phyloP scores from a whole-genome alignment of 2,888 invertebrate genomes.

The Rhaphigaster nebulosa region DNA sequence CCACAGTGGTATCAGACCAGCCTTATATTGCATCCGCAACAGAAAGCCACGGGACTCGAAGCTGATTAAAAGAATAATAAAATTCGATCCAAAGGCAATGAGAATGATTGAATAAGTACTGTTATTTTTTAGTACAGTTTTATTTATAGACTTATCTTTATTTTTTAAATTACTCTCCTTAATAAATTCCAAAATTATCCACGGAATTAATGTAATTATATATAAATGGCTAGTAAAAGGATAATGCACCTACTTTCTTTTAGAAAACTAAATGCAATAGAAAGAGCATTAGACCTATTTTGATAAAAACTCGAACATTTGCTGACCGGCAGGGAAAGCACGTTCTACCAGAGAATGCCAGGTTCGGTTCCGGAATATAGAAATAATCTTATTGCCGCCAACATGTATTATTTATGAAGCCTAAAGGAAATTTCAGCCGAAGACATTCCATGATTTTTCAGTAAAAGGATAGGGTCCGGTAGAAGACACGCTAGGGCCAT shows the following conservation, averaged over 20 bases:
- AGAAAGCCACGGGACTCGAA: too few relatives aligned
- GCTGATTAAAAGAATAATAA: too few relatives aligned
- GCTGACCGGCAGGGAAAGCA: conserved; percentile 11
- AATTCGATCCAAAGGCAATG: too few relatives aligned
- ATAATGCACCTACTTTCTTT: not conserved
- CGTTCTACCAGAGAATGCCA: not conserved
- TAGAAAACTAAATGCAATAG: conserved; percentile 1
- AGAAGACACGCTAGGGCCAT: conserved; percentile 42
- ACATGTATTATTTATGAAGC: conserved; percentile 49
- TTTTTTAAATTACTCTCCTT: not conserved
- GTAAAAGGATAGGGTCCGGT: conserved; percentile 28
- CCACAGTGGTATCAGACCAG: too few relatives aligned
- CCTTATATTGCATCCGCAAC: too few relatives aligned
- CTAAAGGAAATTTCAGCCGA: conserved; percentile 25
- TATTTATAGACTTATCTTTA: too few relatives aligned
- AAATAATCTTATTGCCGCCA: conserved; percentile 16
- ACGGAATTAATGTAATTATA: not conserved
- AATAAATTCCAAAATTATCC: not conserved
- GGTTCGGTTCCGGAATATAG: conserved; percentile 32
- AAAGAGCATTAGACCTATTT: not conserved
- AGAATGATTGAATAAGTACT: too few relatives aligned
- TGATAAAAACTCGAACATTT: not conserved
- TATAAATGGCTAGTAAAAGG: not conserved
- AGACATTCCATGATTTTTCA: conserved; percentile 37
- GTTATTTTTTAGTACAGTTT: too few relatives aligned